Base-by-base conservation (phyloP, 1,140 invertebrate species). In the Rhagoletis pomonella region DNA sequence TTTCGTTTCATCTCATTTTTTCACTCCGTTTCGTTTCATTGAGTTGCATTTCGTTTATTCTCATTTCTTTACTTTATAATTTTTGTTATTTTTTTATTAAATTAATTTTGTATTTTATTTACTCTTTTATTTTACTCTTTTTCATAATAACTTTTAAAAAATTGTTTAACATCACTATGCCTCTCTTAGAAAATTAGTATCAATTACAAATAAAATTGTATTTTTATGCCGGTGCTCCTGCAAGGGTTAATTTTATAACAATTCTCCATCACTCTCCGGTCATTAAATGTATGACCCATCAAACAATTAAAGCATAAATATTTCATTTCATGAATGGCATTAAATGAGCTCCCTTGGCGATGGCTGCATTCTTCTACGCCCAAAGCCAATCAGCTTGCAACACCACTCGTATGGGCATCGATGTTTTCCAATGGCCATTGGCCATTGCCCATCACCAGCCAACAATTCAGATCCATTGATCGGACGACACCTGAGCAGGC, bases 361-460 rank as follows among this genome's bases (percentile, higher is more conserved):
- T 81, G 17, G 4, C 9, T 55, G 14, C 4, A 81, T 81, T 81
- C 14, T 10, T 81, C 0, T 29, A 19, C n/a, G 47, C 17, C 44
- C n/a, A 81, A 19, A 50, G 47, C n/a, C 73, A 81, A 81, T 81
- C 47, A 81, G 47, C 17, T 55, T 19, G n/a, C 73, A 55, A 81
- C 47, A 81, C 73, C n/a, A 14, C 19, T 3, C 5, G 39, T 58
- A 12, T 55, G 47, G 3, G n/a, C 7, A 81, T n/a, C 9, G 47
- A 1, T 9, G 47, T 29, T 55, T 55, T 55, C 47, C n/a, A 81
- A 55, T 58, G 73, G 6, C n/a, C n/a, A 29, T 55, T 17, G 29
- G 29, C 29, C 29, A 29, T 29, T 29, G 29, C 29, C 29, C 29
- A 29, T 29, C 29, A 29, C 29, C 29, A 29, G n/a, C n/a, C 47